Percentiles rank a stretch among this genome's conserved stretches.
Conservation (phyloP, 1,140 invertebrate genomes). For the Ditylenchus dipsaci region DNA sequence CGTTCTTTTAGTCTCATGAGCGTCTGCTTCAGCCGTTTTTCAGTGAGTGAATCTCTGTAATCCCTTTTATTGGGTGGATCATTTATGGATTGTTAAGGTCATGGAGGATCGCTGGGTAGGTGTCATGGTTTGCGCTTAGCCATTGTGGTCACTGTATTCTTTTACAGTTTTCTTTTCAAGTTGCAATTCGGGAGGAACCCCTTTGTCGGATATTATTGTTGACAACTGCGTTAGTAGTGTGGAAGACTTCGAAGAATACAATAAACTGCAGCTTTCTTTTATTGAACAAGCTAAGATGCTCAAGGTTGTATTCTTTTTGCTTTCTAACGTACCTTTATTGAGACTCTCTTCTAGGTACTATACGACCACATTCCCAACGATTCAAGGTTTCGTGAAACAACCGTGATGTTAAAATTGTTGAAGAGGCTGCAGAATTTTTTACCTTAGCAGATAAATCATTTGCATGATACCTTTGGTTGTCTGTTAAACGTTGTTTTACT, state of each 20-base stretch:
- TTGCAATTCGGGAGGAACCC: no score
- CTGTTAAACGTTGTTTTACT: no score
- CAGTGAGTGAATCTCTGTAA: neutral
- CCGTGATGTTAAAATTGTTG: conserved; percentile 16
- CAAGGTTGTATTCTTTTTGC: neutral
- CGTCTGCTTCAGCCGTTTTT: conserved; percentile 19
- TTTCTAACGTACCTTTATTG: no score
- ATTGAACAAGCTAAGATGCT: conserved; percentile 18
- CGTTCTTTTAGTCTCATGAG: conserved; percentile 9
- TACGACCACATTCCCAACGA: conserved; percentile 16
- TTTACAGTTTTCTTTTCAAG: no score
- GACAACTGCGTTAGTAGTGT: conserved; percentile 1
- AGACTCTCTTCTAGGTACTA: neutral
- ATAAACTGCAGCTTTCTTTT: conserved; percentile 10
- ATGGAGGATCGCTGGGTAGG: no score
- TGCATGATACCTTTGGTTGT: no score
- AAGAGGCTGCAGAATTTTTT: neutral
- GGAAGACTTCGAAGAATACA: conserved; percentile 12
- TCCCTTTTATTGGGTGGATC: no score
- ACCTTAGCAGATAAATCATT: no score
- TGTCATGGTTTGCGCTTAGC: no score
- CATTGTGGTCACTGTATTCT: no score
- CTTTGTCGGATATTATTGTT: conserved; percentile 6
- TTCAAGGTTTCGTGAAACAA: conserved; percentile 10
- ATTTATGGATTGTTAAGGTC: no score